Evolutionary conservation across 2,113 vertebrate genomes (phyloP).

Genomic region (Nycticebus coucang): DNA sequence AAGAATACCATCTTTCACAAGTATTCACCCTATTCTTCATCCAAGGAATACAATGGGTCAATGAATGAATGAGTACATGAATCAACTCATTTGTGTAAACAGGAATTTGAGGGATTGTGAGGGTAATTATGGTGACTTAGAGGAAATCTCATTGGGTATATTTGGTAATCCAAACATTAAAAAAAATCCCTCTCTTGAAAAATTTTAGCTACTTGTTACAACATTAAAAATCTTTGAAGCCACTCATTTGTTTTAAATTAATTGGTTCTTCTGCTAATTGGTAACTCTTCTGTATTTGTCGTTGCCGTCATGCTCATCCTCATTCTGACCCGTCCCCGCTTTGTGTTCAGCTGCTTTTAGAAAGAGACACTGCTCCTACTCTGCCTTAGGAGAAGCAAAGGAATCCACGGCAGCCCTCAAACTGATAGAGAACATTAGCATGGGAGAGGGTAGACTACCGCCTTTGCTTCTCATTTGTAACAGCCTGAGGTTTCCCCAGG

Average conservation of each 20-base stretch:
- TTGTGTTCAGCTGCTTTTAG: neutral
- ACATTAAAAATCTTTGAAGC: neutral
- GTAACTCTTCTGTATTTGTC: neutral
- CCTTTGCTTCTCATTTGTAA: slow-evolving; percentile 53
- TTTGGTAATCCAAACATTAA: neutral
- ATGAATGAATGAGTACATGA: neutral
- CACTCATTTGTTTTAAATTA: neutral
- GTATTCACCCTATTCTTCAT: neutral
- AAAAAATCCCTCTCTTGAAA: neutral
- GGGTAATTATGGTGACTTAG: neutral
- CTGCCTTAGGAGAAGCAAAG: slow-evolving; percentile 21
- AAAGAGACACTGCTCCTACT: neutral
- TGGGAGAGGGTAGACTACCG: neutral
- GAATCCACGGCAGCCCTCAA: neutral
- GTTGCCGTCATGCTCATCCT: neutral
- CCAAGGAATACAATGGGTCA: neutral
- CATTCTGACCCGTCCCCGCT: neutral
- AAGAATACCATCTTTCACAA: neutral
- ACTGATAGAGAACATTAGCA: neutral
- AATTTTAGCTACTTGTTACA: neutral
- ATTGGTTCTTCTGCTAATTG: neutral
- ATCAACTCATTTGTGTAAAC: neutral
- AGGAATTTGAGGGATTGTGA: neutral
- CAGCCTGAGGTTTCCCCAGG: slow-evolving; percentile 52
- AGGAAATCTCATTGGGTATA: neutral